Base-by-base conservation (phyloP, 2,113 vertebrate species). In the Alethe castanea region DNA sequence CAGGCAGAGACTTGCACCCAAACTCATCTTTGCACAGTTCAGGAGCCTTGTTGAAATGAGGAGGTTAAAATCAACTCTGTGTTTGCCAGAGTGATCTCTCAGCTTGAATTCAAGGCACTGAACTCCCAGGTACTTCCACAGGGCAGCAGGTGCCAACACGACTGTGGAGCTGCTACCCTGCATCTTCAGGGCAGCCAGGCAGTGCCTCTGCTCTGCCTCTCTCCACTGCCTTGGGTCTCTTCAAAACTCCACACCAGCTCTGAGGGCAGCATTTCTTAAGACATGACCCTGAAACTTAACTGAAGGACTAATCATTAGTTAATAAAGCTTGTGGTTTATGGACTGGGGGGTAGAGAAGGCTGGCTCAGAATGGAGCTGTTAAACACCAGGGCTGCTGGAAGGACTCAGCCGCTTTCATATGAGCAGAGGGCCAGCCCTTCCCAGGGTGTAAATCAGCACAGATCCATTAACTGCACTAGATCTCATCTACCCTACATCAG, bases 321-420 rank as follows among this genome's bases (percentile, higher is more conserved):
- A 93, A 94, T 94, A 93, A 86, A 90, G 71, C 64, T 81, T 86
- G 74, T 86, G 90, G 88, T 83, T 96, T 90, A 78, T 60, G 90
- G 79, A 71, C 40, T 82, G 42, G 91, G 91, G 17, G 95, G 8
- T n/a, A 22, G 81, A n/a, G 44, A 17, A 87, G 73, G 50, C 93
- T 89, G 89, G 77, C 92, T 76, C 8, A 89, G 72, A 2, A 36
- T 0, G 5, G 19, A 42, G 87, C 79, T 93, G 79, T 93, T 95
- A 92, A 96, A 93, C 66, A 65, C 13, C 5, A 19, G 73, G 78
- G 9, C 54, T 73, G 87, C 90, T 82, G 91, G 60, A 88, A 47
- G 0, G 1, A 35, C 19, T 77, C 0, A 0, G 87, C 61, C 38
- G 38, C 26, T 95, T 80, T 85, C 76, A 28, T n/a, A 53, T 0